Base-by-base conservation (phyloP, 2,797 vertebrate species). In the Lepilemur septentrionalis region DNA sequence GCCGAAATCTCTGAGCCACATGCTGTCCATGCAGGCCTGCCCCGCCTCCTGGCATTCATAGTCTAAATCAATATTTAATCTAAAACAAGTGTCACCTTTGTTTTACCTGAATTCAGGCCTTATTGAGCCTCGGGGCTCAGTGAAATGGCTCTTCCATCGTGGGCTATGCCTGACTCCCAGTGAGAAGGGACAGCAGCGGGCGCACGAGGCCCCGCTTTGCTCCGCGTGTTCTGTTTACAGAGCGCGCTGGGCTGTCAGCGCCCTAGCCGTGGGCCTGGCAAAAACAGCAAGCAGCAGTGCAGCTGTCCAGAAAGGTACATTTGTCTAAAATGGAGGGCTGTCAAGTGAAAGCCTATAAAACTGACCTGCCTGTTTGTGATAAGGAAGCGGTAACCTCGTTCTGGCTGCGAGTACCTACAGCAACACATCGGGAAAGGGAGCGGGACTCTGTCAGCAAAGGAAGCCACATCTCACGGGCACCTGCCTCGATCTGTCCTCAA, bases 401-500 rank as follows among this genome's bases (percentile, higher is more conserved):
- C 79, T 7, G 82, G 96, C 97, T 65, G 94, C 94, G 73, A 92
- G 95, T 85, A 93, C 95, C 96, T 76, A 23, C 10, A 87, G 92
- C 95, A 75, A 94, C 85, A 59, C 70, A 17, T 5, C 35, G 15
- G 35, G 85, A 94, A 95, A 95, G 89, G 81, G 91, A 91, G 96
- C 90, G 67, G 85, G 81, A 69, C 93, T 93, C 69, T 52, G 92
- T 82, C 93, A 95, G 92, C 91, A 95, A 81, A 96, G 91, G 96
- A 95, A 95, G 94, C 52, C 69, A 0, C 57, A 0, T 14, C 28
- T 1, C 46, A 23, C 69, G 46, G 93, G 65, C 91, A 55, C 95
- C 95, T 78, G 67, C 72, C 83, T 76, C 50, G 91, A 65, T 96
- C 97, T 97, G 98, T 94, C 72, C 70, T 76, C 95, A 94, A 95